Evolutionary conservation across 2,888 invertebrate species (phyloP).

Genomic region (Noctua fimbriata): DNA sequence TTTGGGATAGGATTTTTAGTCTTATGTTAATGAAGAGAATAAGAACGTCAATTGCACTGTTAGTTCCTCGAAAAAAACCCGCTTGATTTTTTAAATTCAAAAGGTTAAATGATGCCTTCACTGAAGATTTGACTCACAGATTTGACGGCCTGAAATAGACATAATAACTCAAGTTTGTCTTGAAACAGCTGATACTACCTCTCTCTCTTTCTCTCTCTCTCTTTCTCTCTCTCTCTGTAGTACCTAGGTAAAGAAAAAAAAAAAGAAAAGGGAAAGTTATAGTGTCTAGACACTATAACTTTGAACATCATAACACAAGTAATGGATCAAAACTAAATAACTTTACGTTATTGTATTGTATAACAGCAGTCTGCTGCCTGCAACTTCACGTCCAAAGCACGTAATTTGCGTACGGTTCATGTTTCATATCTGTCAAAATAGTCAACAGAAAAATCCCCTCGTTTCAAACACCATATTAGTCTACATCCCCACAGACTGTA

Average conservation of each 20-base stretch:
- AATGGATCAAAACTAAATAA: background rate
- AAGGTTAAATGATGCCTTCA: background rate
- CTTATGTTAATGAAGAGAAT: background rate
- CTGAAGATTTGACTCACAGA: background rate
- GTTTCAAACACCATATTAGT: conserved; percentile 11
- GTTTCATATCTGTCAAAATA: background rate
- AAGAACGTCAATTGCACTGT: background rate
- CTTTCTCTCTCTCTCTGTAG: background rate
- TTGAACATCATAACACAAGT: background rate
- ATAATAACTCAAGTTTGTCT: background rate
- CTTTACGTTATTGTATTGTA: background rate
- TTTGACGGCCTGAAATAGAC: background rate
- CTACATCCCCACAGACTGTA: conserved; percentile 6
- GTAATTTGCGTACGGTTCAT: background rate
- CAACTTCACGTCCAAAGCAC: too few relatives aligned
- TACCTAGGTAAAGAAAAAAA: too few relatives aligned
- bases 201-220: background rate
- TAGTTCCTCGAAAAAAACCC: background rate
- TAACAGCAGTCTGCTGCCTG: too few relatives aligned
- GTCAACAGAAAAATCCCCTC: background rate
- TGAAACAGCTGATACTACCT: conserved; percentile 1
- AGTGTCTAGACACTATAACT: background rate
- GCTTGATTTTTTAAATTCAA: background rate
- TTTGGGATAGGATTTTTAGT: background rate
- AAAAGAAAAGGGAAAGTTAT: too few relatives aligned